phyloP scores from a whole-genome alignment of 1,140 invertebrate genomes.

The Hyposmocoma kahamanoa region DNA sequence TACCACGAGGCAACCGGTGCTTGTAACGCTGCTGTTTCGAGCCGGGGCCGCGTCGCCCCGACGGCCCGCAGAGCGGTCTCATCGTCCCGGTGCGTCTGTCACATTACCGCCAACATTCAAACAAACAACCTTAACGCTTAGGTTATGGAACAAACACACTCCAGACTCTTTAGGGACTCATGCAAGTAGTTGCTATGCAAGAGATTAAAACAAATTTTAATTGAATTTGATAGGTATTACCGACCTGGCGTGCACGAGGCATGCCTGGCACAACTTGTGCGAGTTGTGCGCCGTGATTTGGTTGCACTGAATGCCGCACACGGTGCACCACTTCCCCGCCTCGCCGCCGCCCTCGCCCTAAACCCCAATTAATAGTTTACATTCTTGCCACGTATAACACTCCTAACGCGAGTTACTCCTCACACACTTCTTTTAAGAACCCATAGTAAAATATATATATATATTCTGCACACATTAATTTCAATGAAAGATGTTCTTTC shows the following conservation, averaged over 20 bases:
- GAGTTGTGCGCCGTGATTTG: constrained; percentile 70
- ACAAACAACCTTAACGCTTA: constrained; percentile 25
- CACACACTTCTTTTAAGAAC: constrained; percentile 72
- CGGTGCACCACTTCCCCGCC: constrained; percentile 65
- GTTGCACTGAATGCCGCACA: constrained; percentile 71
- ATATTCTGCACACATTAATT: constrained; percentile 70
- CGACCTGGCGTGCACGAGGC: constrained; percentile 74
- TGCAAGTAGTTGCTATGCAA: constrained; percentile 13
- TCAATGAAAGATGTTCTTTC: too few species aligned
- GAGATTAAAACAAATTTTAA: constrained; percentile 11
- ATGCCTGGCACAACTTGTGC: constrained; percentile 72
- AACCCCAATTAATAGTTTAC: constrained; percentile 68
- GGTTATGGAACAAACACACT: neutral
- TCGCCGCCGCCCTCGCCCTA: constrained; percentile 65
- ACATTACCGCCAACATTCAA: constrained; percentile 53
- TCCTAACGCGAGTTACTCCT: constrained; percentile 27
- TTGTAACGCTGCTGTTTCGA: constrained; percentile 85
- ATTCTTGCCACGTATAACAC: constrained; percentile 28
- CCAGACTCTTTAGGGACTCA: constrained; percentile 1
- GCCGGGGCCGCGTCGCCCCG: constrained; percentile 65
- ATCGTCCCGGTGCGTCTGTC: constrained; percentile 83
- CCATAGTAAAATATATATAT: constrained; percentile 51
- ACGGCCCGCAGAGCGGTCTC: constrained; percentile 81
- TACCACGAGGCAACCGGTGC: constrained; percentile 93
- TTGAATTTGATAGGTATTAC: constrained; percentile 34